phyloP scores from a whole-genome alignment of 37 sponge, comb jelly and placozoan genomes.

The Tethya wilhelma region DNA sequence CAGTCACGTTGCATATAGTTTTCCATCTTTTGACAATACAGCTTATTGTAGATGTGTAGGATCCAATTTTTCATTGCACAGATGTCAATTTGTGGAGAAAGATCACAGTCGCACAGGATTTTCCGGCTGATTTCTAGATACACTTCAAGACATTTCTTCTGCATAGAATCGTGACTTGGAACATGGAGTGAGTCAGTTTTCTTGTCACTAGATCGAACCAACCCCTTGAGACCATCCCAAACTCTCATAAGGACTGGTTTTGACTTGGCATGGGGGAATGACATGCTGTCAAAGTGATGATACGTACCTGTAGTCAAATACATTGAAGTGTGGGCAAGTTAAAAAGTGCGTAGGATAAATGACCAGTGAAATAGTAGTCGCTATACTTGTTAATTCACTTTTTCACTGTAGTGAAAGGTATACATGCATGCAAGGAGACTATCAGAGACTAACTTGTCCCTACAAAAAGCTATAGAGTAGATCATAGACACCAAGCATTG shows the following conservation, averaged over 20 bases:
- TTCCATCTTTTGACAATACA: not conserved
- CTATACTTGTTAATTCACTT: too few species aligned
- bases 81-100: not conserved
- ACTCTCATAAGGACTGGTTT: not conserved
- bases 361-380: too few species aligned
- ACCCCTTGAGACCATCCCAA: not conserved
- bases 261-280: constrained; percentile 23
- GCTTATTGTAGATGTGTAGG: not conserved
- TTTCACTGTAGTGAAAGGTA: too few species aligned
- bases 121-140: not conserved
- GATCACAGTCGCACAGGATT: not conserved
- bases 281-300: constrained; percentile 55
- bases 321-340: too few species aligned
- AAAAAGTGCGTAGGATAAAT: too few species aligned
- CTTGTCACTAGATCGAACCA: not conserved
- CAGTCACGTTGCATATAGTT: not conserved
- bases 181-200: not conserved
- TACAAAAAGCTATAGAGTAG: too few species aligned
- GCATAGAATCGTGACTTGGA: not conserved
- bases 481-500: too few species aligned
- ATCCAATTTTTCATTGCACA: not conserved
- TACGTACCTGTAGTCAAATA: constrained; percentile 17
- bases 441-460: too few species aligned
- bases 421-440: too few species aligned
- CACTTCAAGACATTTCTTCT: not conserved